A percentile compares a stretch with the other conserved stretches of the same genome.
Conservation (phyloP, 2,888 invertebrate genomes). For the Rugalucina vietnamica region DNA sequence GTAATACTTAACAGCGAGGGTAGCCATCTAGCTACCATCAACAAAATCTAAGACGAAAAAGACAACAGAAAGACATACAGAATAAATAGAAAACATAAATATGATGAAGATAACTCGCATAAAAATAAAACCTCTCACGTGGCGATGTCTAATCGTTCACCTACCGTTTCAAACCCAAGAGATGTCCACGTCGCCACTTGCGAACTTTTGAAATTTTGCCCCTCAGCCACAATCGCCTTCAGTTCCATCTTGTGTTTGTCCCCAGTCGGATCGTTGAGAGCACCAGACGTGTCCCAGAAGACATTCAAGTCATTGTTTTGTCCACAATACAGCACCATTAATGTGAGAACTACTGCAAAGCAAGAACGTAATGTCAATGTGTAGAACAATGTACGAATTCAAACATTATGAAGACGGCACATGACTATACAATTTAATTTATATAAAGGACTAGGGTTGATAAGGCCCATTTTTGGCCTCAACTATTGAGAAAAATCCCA, state of each 20-base stretch:
- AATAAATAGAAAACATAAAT: neutral
- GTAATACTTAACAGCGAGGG: neutral
- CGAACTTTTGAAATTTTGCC: slow-evolving; percentile 35
- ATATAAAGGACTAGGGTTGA: neutral
- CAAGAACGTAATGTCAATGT: too few species aligned
- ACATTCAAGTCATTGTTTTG: slow-evolving; percentile 15
- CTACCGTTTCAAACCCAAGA: slow-evolving; percentile 29
- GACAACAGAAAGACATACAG: neutral
- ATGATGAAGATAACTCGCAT: neutral
- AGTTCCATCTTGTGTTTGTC: slow-evolving; percentile 21
- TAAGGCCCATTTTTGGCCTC: neutral
- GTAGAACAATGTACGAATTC: neutral
- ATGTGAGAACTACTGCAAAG: slow-evolving; percentile 39
- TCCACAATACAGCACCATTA: slow-evolving; percentile 44
- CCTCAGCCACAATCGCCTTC: slow-evolving; percentile 5
- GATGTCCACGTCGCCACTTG: slow-evolving; percentile 26
- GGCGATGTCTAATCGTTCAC: neutral
- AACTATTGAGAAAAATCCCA: neutral
- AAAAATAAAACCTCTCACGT: neutral
- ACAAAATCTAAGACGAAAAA: neutral
- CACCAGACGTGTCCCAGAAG: slow-evolving; percentile 35
- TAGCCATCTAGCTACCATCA: neutral
- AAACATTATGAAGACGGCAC: neutral
- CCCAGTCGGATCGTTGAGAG: slow-evolving; percentile 27
- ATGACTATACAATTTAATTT: neutral